phyloP scores from a whole-genome alignment of 2,888 invertebrate genomes.

The Yponomeuta malinellus region DNA sequence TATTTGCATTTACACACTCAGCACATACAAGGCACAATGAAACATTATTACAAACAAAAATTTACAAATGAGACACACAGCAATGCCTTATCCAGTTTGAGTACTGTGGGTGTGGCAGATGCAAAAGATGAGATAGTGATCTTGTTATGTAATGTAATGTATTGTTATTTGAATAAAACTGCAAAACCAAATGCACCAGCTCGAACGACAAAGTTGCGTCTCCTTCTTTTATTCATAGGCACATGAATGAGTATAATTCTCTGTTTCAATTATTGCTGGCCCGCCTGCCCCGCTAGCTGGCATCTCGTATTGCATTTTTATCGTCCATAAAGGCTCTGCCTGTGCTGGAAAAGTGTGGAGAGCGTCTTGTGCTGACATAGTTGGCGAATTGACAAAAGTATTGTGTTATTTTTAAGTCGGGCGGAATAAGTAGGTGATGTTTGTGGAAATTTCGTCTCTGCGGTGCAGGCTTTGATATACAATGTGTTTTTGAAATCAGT shows the following conservation, averaged over 20 bases:
- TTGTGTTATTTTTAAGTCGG: slow-evolving; percentile 3
- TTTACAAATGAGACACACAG: too few species aligned
- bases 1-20: too few species aligned
- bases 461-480: too few species aligned
- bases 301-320: slow-evolving; percentile 20
- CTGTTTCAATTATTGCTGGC: slow-evolving; percentile 7
- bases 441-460: not conserved
- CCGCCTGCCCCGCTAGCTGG: slow-evolving; percentile 7
- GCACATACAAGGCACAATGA: too few species aligned
- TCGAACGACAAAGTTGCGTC: not conserved
- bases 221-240: not conserved
- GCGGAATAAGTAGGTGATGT: not conserved
- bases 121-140: too few species aligned
- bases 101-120: too few species aligned
- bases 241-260: not conserved
- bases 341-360: slow-evolving; percentile 3
- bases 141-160: too few species aligned
- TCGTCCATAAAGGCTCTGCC: slow-evolving; percentile 12
- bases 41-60: too few species aligned
- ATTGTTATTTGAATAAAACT: not conserved
- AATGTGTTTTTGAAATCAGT: too few species aligned
- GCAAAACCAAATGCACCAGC: not conserved
- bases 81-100: too few species aligned
- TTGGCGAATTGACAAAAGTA: slow-evolving; percentile 14
- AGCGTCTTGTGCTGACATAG: slow-evolving; percentile 11